Evolutionary conservation across 2,888 invertebrate genomes (phyloP), one percentile per base, ranked within the genome.

Genomic region (Ptychoptera albimana): DNA sequence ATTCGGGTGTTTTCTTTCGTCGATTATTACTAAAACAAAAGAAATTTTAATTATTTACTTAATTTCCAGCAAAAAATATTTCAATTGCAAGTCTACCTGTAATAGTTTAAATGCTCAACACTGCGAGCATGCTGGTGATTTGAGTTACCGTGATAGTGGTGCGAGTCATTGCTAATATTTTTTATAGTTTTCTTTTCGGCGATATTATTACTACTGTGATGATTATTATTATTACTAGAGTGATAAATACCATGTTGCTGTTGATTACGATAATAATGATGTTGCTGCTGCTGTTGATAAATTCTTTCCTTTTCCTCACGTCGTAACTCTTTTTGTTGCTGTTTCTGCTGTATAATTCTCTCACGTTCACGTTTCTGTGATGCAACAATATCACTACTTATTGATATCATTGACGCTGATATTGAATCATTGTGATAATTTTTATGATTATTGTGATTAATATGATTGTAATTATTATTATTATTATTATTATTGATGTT

Each of bases 371-470:
- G 53, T 39, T 54, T 55, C 36, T 44, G 46, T 39, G 39, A 23
- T 15, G 55, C 58, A 2, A 57, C 55, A 1, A 60, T 54, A 45
- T 64, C 63, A 45, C 61, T 64, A 42, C 60, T 63, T 13, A 65
- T 63, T n/a, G 64, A 65, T 39, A 65, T 60, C 51, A 59, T 63
- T 9, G 64, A 65, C 37, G 64, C 59, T 30, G 65, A 64, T 34
- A 61, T 43, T 5, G 63, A 59, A 44, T 61, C 40, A 7, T 39
- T 34, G 14, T 45, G 63, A 62, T 1, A 52, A 50, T 23, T 23
- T 3, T 23, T 23, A 14, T 35, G 35, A 13, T 13, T n/a, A 11
- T 35, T 16, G 45, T 45, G 11, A 32, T 42, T 42, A n/a, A 34
- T 31, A n/a, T 15, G 8, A n/a, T 16, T 16, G 13, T 12, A 5